phyloP scores from a whole-genome alignment of 2,113 vertebrate genomes.

The Polypterus bichir region DNA sequence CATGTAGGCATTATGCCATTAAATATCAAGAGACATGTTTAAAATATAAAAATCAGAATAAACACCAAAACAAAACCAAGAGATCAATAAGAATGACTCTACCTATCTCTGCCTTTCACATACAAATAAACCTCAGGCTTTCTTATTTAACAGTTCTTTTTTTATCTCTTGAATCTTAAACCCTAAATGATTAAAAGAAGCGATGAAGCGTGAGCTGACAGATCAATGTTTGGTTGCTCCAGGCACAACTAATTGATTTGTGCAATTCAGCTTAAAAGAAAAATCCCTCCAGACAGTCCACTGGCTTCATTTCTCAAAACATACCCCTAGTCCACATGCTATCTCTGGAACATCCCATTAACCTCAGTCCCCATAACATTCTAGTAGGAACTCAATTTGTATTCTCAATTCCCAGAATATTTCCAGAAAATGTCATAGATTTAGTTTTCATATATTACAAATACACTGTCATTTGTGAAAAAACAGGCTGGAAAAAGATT shows the following conservation, averaged over 20 bases:
- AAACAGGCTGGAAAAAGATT: no score
- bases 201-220: slow-evolving; percentile 12
- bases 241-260: slow-evolving; percentile 19
- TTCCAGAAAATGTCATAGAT: no score
- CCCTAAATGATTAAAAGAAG: slow-evolving; percentile 18
- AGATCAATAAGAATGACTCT: no score
- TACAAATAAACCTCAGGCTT: slow-evolving; percentile 1
- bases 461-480: no score
- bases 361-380: background rate
- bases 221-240: slow-evolving; percentile 20
- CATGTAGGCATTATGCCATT: no score
- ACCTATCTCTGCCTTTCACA: background rate
- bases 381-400: background rate
- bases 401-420: no score
- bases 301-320: background rate
- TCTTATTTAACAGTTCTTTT: background rate
- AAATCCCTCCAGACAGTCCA: background rate
- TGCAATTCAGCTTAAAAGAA: background rate
- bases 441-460: no score
- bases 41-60: no score
- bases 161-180: slow-evolving; percentile 10
- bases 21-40: no score
- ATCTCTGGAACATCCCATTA: background rate
- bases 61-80: no score
- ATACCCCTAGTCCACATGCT: background rate